Evolutionary conservation across 2,113 vertebrate species (phyloP).

Genomic region (Paradisaea rubra): DNA sequence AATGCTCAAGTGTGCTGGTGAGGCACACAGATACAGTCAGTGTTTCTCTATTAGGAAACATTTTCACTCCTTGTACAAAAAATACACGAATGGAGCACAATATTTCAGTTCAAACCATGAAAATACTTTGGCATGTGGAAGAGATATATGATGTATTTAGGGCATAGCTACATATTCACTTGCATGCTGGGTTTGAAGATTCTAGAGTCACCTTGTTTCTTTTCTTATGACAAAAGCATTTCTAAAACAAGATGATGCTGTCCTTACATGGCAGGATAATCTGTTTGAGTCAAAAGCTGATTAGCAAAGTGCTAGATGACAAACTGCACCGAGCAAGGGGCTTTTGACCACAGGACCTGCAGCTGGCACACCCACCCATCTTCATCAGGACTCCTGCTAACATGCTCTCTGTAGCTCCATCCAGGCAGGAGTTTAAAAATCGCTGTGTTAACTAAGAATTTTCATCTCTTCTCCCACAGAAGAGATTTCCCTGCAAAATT

Average conservation of each 20-base stretch:
- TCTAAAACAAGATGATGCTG: not conserved
- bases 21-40: not conserved
- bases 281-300: slow-evolving; percentile 1
- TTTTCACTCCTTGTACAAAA: not conserved
- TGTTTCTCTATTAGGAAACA: not conserved
- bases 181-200: not conserved
- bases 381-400: not conserved
- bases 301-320: not conserved
- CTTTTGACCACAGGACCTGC: not conserved
- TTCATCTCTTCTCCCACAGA: not conserved
- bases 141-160: not conserved
- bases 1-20: not conserved
- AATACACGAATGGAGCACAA: not conserved
- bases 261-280: not conserved
- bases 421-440: not conserved
- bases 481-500: not conserved
- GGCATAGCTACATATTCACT: not conserved
- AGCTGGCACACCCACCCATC: not conserved
- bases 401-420: not conserved
- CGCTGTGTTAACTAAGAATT: not conserved
- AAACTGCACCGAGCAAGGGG: not conserved
- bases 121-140: not conserved
- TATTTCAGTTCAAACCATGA: not conserved
- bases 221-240: not conserved
- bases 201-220: not conserved